Evolutionary conservation across 2,888 invertebrate genomes (phyloP).

Genomic region (Teleogryllus oceanicus): DNA sequence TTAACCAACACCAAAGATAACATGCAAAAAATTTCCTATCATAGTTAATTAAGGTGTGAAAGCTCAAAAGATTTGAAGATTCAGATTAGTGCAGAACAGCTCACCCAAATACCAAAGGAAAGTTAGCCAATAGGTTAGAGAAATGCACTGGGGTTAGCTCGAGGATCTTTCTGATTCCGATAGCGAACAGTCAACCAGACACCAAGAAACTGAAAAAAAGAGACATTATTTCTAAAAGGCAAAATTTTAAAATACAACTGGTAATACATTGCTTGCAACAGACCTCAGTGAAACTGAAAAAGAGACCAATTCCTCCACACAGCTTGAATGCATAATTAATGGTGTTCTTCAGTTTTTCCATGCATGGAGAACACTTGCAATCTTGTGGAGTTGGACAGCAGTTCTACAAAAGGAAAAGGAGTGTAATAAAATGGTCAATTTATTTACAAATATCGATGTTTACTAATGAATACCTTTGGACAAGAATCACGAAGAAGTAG

Average conservation of each 20-base stretch:
- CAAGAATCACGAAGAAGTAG: background rate
- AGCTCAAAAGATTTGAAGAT: constrained; percentile 25
- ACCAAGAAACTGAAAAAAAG: constrained; percentile 82
- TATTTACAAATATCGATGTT: background rate
- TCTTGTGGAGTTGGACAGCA: constrained; percentile 32
- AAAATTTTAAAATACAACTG: constrained; percentile 20
- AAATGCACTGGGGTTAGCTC: constrained; percentile 95
- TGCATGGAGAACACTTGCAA: constrained; percentile 71
- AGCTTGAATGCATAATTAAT: constrained; percentile 85
- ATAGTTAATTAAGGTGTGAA: constrained; percentile 26
- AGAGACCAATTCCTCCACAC: constrained; percentile 88
- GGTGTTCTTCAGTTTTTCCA: constrained; percentile 67
- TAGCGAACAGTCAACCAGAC: constrained; percentile 95
- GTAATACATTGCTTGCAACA: background rate
- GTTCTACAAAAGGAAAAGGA: background rate
- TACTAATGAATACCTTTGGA: background rate
- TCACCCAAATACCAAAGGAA: constrained; percentile 32
- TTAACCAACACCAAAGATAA: background rate
- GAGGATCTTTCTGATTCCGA: constrained; percentile 97
- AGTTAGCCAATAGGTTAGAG: constrained; percentile 65
- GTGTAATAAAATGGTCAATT: background rate
- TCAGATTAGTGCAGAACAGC: constrained; percentile 6
- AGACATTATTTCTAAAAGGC: constrained; percentile 40
- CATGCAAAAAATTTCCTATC: background rate
- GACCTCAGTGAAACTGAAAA: constrained; percentile 97